A percentile compares a stretch with the other conserved stretches of the same genome.
These are phyloP conservation scores for Cyanoliseus patagonus DNA, from an alignment of 2,113 vertebrate genomes.

Conservation along the genomic window DNA sequence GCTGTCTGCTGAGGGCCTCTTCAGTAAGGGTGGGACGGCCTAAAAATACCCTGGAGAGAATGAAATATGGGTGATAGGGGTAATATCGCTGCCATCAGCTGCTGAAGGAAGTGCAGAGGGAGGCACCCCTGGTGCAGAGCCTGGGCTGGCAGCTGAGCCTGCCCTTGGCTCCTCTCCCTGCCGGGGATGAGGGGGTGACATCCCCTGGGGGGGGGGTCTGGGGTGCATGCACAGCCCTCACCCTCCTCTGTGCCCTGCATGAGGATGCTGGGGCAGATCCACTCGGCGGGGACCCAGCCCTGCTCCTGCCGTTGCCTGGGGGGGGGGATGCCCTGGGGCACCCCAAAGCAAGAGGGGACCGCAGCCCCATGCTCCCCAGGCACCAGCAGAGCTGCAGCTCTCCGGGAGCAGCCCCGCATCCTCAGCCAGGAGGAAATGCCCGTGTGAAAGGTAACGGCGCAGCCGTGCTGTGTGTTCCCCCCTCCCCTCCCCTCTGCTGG, in stretches of 20 bases:
- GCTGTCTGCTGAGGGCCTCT: not conserved
- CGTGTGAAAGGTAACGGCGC: not conserved
- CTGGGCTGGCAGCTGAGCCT: not conserved
- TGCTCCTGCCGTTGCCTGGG: not conserved
- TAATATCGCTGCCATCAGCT: not conserved
- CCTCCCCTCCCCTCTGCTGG: slow-evolving; percentile 22
- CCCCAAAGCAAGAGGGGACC: not conserved
- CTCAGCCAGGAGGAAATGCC: not conserved
- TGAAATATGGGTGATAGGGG: slow-evolving; percentile 44
- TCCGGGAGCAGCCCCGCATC: not conserved
- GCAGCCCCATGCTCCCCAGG: not conserved
- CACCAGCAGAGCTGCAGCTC: not conserved
- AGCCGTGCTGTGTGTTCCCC: rapidly evolving
- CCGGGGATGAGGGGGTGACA: not conserved
- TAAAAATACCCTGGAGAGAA: slow-evolving; percentile 67
- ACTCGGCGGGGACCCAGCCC: not conserved
- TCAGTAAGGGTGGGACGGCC: slow-evolving; percentile 1
- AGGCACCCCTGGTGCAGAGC: not conserved
- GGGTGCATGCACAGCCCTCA: not conserved
- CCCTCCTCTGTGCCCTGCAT: not conserved
- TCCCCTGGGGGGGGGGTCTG: not conserved
- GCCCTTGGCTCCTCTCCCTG: not conserved
- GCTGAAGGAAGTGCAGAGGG: slow-evolving; percentile 28
- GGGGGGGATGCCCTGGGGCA: rapidly evolving
- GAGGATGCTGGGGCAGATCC: too few species aligned